Evolutionary conservation across 2,888 invertebrate genomes (phyloP).

Genomic region (Lycophotia porphyrea): DNA sequence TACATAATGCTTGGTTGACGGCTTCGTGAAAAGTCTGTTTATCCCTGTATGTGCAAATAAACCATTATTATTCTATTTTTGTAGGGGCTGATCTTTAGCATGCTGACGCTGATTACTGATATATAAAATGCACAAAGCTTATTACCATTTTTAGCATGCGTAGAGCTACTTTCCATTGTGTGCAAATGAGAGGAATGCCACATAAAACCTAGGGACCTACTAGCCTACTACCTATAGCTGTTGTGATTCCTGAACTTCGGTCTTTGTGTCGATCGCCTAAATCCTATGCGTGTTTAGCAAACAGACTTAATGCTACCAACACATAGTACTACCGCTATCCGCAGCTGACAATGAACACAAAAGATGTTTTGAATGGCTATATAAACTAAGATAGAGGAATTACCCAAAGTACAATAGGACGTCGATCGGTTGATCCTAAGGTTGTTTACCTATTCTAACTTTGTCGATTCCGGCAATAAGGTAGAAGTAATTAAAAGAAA

Average conservation of each 20-base stretch:
- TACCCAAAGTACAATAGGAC: slow-evolving; percentile 12
- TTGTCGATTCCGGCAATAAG: background rate
- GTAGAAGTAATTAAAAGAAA: background rate
- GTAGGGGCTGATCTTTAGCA: background rate
- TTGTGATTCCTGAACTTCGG: background rate
- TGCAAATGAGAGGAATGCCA: slow-evolving; percentile 13
- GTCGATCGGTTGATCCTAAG: background rate
- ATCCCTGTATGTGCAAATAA: background rate
- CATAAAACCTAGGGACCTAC: background rate
- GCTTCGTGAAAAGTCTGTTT: background rate
- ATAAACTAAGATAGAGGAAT: slow-evolving; percentile 41
- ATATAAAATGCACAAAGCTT: background rate
- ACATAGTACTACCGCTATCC: slow-evolving; percentile 26
- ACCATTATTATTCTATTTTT: background rate
- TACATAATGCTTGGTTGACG: background rate
- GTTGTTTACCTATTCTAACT: slow-evolving; percentile 1
- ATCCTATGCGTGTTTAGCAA: slow-evolving; percentile 38
- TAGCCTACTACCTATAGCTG: background rate
- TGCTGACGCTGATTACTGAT: background rate
- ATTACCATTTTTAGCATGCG: slow-evolving; percentile 21
- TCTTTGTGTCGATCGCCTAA: slow-evolving; percentile 19
- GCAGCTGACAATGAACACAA: slow-evolving; percentile 41
- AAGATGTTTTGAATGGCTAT: slow-evolving; percentile 44
- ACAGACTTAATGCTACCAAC: slow-evolving; percentile 14
- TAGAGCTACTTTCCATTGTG: slow-evolving; percentile 25